A percentile compares a stretch with the other conserved stretches of the same genome.
These are phyloP conservation scores for Trachelus iudaicus DNA, from an alignment of 2,888 invertebrate genomes.

Conservation along the genomic window DNA sequence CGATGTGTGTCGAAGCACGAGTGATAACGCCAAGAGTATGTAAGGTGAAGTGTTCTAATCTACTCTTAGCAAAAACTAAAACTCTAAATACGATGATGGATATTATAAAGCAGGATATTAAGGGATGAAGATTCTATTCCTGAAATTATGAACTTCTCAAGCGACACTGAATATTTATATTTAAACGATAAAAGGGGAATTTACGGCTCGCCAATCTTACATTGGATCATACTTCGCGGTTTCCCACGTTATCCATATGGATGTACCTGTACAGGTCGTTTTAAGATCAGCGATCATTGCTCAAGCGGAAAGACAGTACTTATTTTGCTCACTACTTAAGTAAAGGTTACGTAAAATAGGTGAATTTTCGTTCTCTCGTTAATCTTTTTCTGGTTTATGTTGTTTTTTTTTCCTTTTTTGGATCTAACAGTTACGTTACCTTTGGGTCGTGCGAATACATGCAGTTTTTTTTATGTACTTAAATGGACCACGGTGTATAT, in stretches of 20 bases:
- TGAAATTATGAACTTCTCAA: not conserved
- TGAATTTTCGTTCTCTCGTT: not conserved
- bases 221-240: not conserved
- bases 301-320: not conserved
- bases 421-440: not conserved
- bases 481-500: not conserved
- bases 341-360: not conserved
- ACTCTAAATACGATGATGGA: not conserved
- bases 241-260: not conserved
- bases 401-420: not conserved
- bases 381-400: not conserved
- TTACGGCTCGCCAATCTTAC: not conserved
- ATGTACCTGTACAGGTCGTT: not conserved
- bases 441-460: not conserved
- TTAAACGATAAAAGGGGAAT: not conserved
- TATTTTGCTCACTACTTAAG: not conserved
- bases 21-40: not conserved
- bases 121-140: not conserved
- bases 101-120: not conserved
- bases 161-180: not conserved
- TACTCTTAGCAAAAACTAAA: not conserved
- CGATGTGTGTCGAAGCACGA: not conserved
- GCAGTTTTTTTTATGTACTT: not conserved
- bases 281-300: not conserved
- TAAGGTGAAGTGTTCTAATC: not conserved